phyloP scores from a whole-genome alignment of 2,888 invertebrate genomes.

The Rhagophthalmus giganteus region DNA sequence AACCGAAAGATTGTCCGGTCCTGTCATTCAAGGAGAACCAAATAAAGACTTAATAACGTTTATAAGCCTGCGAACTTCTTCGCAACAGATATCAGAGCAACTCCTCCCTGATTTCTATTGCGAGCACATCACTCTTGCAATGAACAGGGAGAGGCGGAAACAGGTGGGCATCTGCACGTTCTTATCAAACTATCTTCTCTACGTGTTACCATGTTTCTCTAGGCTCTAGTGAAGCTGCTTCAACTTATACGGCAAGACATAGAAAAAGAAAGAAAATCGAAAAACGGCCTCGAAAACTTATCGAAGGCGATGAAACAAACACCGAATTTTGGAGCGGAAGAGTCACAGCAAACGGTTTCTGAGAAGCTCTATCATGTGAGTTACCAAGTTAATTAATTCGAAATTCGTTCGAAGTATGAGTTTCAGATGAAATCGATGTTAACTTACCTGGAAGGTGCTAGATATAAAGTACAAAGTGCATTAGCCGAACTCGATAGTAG shows the following conservation, averaged over 20 bases:
- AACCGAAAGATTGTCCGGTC: constrained; percentile 68
- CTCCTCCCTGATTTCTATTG: constrained; percentile 92
- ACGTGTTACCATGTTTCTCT: constrained; percentile 46
- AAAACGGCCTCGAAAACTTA: constrained; percentile 85
- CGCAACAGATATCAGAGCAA: constrained; percentile 70
- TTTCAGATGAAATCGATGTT: constrained; percentile 89
- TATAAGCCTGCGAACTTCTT: constrained; percentile 69
- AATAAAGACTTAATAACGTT: constrained; percentile 67
- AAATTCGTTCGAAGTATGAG: no score
- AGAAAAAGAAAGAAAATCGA: constrained; percentile 86
- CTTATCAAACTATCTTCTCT: no score
- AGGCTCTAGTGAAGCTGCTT: constrained; percentile 81
- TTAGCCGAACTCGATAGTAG: constrained; percentile 81
- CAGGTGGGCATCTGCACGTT: constrained; percentile 61
- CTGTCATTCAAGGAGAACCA: constrained; percentile 73
- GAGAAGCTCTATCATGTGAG: constrained; percentile 89
- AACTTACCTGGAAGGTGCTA: constrained; percentile 87
- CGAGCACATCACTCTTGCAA: constrained; percentile 89
- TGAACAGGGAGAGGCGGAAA: constrained; percentile 89
- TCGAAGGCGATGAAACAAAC: constrained; percentile 85
- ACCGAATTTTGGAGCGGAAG: constrained; percentile 82
- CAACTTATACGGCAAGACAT: constrained; percentile 85
- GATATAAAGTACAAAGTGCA: constrained; percentile 83
- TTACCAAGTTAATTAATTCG: no score
- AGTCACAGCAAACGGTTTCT: constrained; percentile 87